A percentile compares a stretch with the other conserved stretches of the same genome.
These are phyloP conservation scores for Monoplex corrugatus DNA, from an alignment of 2,888 invertebrate genomes.

Conservation along the genomic window DNA sequence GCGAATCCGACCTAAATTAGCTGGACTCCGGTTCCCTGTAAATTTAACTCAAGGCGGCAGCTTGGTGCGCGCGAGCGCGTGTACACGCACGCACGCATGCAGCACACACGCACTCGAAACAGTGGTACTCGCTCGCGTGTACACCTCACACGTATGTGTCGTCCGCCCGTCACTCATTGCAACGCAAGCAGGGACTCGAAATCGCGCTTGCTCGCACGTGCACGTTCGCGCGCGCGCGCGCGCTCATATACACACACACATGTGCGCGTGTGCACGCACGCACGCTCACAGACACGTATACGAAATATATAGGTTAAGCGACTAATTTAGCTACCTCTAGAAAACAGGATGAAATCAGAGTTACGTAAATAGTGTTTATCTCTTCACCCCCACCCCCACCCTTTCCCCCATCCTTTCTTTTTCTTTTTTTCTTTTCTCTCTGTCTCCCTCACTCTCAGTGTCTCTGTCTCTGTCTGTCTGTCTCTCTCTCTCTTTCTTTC, in stretches of 20 bases:
- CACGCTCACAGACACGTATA: not conserved
- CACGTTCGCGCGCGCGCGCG: not conserved
- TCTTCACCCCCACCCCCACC: not conserved
- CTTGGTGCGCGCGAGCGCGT: too few relatives aligned
- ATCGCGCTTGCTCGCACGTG: not conserved
- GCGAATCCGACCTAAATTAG: too few relatives aligned
- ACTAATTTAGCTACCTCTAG: too few relatives aligned
- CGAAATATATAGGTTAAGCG: not conserved
- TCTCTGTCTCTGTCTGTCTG: slow-evolving; percentile 24
- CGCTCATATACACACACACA: too few relatives aligned
- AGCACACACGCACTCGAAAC: too few relatives aligned
- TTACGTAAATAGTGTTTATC: not conserved
- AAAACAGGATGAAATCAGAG: not conserved
- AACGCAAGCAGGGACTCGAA: too few relatives aligned
- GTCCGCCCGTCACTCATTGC: not conserved
- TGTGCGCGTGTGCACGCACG: not conserved
- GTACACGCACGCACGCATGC: too few relatives aligned
- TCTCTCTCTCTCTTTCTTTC: slow-evolving; percentile 34
- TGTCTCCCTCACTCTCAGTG: not conserved
- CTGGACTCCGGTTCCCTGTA: too few relatives aligned
- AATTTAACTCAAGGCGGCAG: too few relatives aligned
- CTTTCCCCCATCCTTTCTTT: not conserved
- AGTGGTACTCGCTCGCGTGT: too few relatives aligned
- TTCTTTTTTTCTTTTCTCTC: not conserved
- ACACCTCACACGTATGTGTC: too few relatives aligned